Base-by-base conservation (phyloP, 2,113 vertebrate species). In the Bufo gargarizans region DNA sequence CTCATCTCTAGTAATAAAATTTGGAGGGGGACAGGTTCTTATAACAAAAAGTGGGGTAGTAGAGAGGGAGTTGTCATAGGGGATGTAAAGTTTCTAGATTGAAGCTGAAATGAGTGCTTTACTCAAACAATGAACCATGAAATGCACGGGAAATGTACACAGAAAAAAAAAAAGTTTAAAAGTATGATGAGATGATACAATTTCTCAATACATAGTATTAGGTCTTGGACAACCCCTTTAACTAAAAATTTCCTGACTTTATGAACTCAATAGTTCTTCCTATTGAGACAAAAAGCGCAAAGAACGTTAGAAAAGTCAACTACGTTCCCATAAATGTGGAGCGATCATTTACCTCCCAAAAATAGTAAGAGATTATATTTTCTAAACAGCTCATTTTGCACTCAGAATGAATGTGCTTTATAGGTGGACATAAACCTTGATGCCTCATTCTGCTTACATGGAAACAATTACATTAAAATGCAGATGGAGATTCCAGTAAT, bases 391-490 rank as follows among this genome's bases (percentile, higher is more conserved):
- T 22, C n/a, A 80, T 50, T 53, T 84, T 69, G 49, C 67, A 69
- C 47, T 69, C 4, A 47, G 72, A 71, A 69, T 84, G 11, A 84
- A 77, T 84, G 45, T 55, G 47, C 61, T 78, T 88, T 65, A 67
- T 67, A 88, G 87, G 82, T 88, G 82, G 78, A 77, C 87, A 88
- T 56, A 84, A 88, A 88, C 59, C 81, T 69, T 82, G 82, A 94
- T 91, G 92, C 89, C 91, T 93, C 91, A 89, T 91, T 93, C 90
- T 90, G 93, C 91, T 91, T 92, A 94, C 94, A 96, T 97, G 96
- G 96, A 97, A 97, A 94, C 95, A 93, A 97, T 97, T 97, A 96
- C 91, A 94, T 92, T 93, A 94, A 95, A 95, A 95, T 94, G 94
- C 94, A 95, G 94, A 94, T 95, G 95, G 93, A 95, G 93, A 96